Base-by-base conservation (phyloP, 2,797 vertebrate genomes). In the Scleropages formosus region DNA sequence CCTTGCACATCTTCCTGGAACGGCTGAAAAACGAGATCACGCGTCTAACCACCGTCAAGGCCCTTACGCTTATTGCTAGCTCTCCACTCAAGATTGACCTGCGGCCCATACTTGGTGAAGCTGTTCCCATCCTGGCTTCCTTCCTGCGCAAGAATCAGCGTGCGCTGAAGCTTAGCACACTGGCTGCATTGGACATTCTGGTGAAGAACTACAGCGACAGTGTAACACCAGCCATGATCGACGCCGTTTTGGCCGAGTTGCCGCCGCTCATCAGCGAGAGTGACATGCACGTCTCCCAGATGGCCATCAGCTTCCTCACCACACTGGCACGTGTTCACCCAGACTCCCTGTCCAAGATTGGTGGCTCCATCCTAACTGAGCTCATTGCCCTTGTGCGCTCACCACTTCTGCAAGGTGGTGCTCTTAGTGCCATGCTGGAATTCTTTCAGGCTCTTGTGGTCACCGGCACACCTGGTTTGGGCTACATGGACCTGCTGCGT, bases 251-350 rank as follows among this genome's bases (percentile, higher is more conserved):
- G 76, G 95, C 96, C 24, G 98, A 99, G 89, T 95, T 99, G 79
- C 97, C 98, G 0, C 95, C 97, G 26, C 95, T 99, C 64, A 98
- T 99, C 88, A 98, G 95, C 0, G 98, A 99, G 88, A 97, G 96
- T 63, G 98, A 99, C 89, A 99, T 99, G 98, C 98, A 99, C 24
- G 97, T 99, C 72, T 99, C 97, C 0, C 98, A 99, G 89, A 98
- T 99, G 96, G 96, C 96, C 72, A 95, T 99, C 85, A 97, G 96
- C 88, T 99, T 98, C 87, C 92, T 99, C 81, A 98, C 98, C 78
- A 99, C 98, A 0, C 90, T 99, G 85, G 97, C 97, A 56, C 95
- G 95, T 78, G 97, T 98, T 1, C 98, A 99, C 89, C 98, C 96
- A 62, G 96, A 96, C n/a, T 95, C 96, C 10, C 90, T 99, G 74